Evolutionary conservation across 2,888 invertebrate genomes (phyloP).

Genomic region (Dynastes tityus): DNA sequence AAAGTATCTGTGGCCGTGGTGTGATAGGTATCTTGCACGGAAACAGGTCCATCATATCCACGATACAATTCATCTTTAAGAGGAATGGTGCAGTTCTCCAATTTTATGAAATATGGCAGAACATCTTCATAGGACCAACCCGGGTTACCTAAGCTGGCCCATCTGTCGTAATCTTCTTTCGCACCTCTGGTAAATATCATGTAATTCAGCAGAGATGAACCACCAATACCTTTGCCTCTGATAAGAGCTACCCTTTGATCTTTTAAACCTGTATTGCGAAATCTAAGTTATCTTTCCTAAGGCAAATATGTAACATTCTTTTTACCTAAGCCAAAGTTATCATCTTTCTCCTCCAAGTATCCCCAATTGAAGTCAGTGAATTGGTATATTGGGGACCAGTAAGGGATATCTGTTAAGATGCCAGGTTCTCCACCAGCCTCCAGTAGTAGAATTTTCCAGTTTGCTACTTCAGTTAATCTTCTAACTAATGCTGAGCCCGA

Average conservation of each 20-base stretch:
- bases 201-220: constrained; percentile 76
- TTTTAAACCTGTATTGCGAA: constrained; percentile 38
- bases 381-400: constrained; percentile 71
- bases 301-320: not conserved
- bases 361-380: constrained; percentile 73
- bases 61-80: constrained; percentile 72
- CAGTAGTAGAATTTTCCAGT: constrained; percentile 64
- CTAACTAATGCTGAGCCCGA: constrained; percentile 72
- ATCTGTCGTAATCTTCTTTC: constrained; percentile 78
- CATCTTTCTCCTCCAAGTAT: constrained; percentile 69
- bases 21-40: constrained; percentile 75
- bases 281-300: not conserved
- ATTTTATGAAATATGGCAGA: constrained; percentile 71
- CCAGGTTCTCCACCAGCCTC: constrained; percentile 62
- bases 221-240: constrained; percentile 76
- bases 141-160: constrained; percentile 79
- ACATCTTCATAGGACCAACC: constrained; percentile 78
- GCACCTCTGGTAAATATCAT: constrained; percentile 86
- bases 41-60: constrained; percentile 76
- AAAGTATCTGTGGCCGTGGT: constrained; percentile 68
- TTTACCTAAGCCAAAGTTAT: constrained; percentile 64
- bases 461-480: constrained; percentile 70
- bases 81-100: constrained; percentile 66
- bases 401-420: constrained; percentile 71
- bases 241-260: constrained; percentile 70